Evolutionary conservation across 2,797 vertebrate genomes (phyloP).

Genomic region (Tamandua tetradactyla): DNA sequence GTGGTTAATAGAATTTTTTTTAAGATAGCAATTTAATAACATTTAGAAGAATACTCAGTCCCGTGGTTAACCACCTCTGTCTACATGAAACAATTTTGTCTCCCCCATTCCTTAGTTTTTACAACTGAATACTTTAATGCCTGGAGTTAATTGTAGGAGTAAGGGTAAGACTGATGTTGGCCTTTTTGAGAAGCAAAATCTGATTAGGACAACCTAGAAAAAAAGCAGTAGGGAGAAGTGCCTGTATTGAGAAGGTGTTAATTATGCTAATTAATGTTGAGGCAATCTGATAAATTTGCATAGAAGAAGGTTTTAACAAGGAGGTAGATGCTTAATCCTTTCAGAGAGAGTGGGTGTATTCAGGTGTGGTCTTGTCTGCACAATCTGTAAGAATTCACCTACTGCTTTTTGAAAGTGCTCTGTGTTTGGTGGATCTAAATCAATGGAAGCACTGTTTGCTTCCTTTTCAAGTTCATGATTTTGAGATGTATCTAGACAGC

Average conservation of each 20-base stretch:
- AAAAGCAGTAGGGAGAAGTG: background rate
- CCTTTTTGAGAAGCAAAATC: background rate
- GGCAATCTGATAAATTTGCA: slow-evolving; percentile 54
- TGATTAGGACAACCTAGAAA: slow-evolving; percentile 35
- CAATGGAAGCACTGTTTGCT: background rate
- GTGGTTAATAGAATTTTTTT: slow-evolving; percentile 1
- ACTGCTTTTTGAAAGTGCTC: slow-evolving; percentile 18
- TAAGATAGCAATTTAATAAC: slow-evolving; percentile 28
- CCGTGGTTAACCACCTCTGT: slow-evolving; percentile 25
- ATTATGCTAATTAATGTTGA: slow-evolving; percentile 63
- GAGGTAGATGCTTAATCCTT: slow-evolving; percentile 32
- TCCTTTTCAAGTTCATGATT: background rate
- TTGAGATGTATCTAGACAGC: background rate
- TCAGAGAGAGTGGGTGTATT: slow-evolving; percentile 12
- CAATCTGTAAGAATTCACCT: background rate
- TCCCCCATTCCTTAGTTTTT: slow-evolving; percentile 44
- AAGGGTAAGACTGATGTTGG: background rate
- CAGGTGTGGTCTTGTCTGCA: slow-evolving; percentile 52
- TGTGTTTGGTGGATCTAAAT: background rate
- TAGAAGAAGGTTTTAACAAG: slow-evolving; percentile 53
- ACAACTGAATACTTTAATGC: slow-evolving; percentile 37
- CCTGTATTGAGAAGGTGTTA: slow-evolving; percentile 59
- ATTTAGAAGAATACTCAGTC: background rate
- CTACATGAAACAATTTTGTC: slow-evolving; percentile 14
- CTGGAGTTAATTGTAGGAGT: slow-evolving; percentile 54